Conservation (phyloP, 1,140 invertebrate genomes). For the Temnothorax longispinosus region DNA sequence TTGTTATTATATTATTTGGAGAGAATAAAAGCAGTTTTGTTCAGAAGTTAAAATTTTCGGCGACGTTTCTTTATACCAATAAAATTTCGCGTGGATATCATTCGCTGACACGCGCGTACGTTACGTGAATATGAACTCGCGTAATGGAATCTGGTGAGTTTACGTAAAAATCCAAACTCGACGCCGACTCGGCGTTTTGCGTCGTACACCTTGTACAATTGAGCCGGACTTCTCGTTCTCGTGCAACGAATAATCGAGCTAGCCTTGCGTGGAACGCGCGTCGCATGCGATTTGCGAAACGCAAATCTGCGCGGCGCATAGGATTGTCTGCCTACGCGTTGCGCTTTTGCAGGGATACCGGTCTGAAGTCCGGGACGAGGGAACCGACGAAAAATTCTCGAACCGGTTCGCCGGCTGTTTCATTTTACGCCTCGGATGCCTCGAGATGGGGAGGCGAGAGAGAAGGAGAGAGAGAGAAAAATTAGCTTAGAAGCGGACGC, state of each 20-base stretch:
- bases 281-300: conserved; percentile 46
- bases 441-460: background rate
- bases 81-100: background rate
- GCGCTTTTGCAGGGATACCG: conserved; percentile 63
- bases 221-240: conserved; percentile 16
- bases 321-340: conserved; percentile 56
- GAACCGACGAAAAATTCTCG: conserved; percentile 67
- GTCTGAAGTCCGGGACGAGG: conserved; percentile 70
- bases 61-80: background rate
- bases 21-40: background rate
- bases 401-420: conserved; percentile 73
- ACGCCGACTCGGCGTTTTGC: background rate
- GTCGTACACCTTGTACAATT: conserved; percentile 21
- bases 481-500: conserved; percentile 11
- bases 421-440: conserved; percentile 42
- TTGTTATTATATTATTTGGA: background rate
- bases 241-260: conserved; percentile 9
- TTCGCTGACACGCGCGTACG: background rate
- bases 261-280: conserved; percentile 41
- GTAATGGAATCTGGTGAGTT: background rate
- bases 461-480: background rate
- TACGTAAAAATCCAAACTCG: conserved; percentile 14
- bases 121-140: background rate
- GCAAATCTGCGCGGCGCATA: conserved; percentile 17
- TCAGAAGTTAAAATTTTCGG: background rate